phyloP scores from a whole-genome alignment of 1,140 invertebrate species.

The Drosophila bocki region DNA sequence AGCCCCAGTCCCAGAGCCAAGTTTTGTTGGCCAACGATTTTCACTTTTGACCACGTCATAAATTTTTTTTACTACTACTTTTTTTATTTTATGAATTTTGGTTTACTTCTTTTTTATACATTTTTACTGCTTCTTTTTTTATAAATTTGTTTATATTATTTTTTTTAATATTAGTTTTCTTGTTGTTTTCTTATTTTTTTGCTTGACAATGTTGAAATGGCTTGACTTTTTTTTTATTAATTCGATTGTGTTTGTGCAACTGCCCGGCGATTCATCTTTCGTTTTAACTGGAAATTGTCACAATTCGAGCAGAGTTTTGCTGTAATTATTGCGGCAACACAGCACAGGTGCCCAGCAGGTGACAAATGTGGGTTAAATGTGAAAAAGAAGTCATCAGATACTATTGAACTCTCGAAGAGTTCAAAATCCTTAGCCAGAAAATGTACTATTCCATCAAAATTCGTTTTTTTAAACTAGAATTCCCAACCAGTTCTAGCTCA shows the following conservation, averaged over 20 bases:
- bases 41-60: slow-evolving; percentile 56
- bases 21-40: slow-evolving; percentile 39
- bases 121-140: neutral
- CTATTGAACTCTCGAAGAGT: slow-evolving; percentile 15
- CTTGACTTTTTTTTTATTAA: slow-evolving; percentile 1
- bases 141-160: neutral
- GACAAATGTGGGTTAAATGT: slow-evolving; percentile 29
- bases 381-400: slow-evolving; percentile 11
- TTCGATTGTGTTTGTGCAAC: slow-evolving; percentile 30
- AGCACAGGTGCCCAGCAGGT: slow-evolving; percentile 13
- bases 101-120: neutral
- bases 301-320: slow-evolving; percentile 28
- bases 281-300: slow-evolving; percentile 38
- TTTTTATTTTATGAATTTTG: neutral
- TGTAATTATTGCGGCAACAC: slow-evolving; percentile 29
- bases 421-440: neutral
- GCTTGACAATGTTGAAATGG: slow-evolving; percentile 26
- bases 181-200: neutral
- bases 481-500: neutral
- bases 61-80: slow-evolving; percentile 30
- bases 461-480: neutral
- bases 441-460: neutral
- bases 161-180: neutral
- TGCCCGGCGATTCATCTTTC: slow-evolving; percentile 27
- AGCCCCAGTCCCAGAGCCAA: neutral